These are phyloP conservation scores for Morus bassanus DNA, from an alignment of 2,797 vertebrate species.

Conservation along the genomic window DNA sequence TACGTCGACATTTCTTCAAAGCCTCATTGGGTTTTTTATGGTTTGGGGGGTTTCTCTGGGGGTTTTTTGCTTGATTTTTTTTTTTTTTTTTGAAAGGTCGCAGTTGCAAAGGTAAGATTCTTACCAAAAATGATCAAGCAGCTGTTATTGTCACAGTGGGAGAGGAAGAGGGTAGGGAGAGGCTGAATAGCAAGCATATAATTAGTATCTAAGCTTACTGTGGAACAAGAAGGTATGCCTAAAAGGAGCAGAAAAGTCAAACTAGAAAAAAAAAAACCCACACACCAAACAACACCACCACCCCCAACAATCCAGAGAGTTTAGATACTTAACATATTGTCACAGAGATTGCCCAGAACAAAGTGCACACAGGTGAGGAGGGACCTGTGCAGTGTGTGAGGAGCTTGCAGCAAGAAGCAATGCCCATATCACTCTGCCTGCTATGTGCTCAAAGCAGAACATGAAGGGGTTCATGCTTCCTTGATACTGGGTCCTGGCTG, in stretches of 20 bases:
- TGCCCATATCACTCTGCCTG: neutral
- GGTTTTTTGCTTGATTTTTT: neutral
- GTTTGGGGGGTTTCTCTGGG: neutral
- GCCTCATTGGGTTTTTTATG: neutral
- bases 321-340: neutral
- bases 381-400: fast-evolving
- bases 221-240: neutral
- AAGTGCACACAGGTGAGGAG: neutral
- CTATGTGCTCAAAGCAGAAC: fast-evolving
- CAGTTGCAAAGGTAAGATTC: neutral
- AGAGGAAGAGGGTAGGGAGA: neutral
- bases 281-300: neutral
- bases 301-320: neutral
- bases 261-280: neutral
- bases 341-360: neutral
- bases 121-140: neutral
- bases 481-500: neutral
- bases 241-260: neutral
- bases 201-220: neutral
- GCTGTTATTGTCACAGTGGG: neutral
- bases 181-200: neutral
- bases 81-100: neutral
- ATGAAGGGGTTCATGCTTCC: fast-evolving
- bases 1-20: conserved; percentile 2
- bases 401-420: neutral